Evolutionary conservation across 1,140 invertebrate genomes (phyloP).

Genomic region (Drosophila elegans): DNA sequence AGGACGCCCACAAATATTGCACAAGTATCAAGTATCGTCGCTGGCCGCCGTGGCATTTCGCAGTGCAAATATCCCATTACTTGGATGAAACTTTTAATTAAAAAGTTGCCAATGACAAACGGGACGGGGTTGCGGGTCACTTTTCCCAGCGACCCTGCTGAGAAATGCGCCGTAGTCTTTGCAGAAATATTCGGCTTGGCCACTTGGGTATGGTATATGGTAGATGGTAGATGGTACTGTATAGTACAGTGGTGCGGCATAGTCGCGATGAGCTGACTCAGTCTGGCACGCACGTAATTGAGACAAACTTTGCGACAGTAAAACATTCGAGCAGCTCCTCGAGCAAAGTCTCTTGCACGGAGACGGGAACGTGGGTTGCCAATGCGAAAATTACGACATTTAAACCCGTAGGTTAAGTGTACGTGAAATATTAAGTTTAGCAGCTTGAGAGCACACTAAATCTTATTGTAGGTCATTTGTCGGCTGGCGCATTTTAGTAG

Average conservation of each 20-base stretch:
- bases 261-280: constrained; percentile 42
- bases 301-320: constrained; percentile 81
- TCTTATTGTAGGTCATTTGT: constrained; percentile 77
- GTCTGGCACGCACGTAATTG: constrained; percentile 81
- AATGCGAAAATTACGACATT: constrained; percentile 81
- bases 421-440: constrained; percentile 82
- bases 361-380: constrained; percentile 32
- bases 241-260: no score
- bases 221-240: constrained; percentile 7
- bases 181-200: constrained; percentile 58
- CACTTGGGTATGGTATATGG: constrained; percentile 28
- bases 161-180: constrained; percentile 59
- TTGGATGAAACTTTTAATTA: constrained; percentile 83
- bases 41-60: constrained; percentile 64
- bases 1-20: constrained; percentile 71
- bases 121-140: constrained; percentile 29
- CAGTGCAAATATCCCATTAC: constrained; percentile 83
- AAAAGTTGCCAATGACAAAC: constrained; percentile 81
- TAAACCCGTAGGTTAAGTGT: constrained; percentile 81
- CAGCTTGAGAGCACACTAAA: constrained; percentile 77
- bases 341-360: not conserved
- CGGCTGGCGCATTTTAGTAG: constrained; percentile 75
- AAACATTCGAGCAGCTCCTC: constrained; percentile 68
- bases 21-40: constrained; percentile 64
- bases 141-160: constrained; percentile 1